Evolutionary conservation across 1,140 invertebrate genomes (phyloP).

Genomic region (Rhizoglyphus robini): DNA sequence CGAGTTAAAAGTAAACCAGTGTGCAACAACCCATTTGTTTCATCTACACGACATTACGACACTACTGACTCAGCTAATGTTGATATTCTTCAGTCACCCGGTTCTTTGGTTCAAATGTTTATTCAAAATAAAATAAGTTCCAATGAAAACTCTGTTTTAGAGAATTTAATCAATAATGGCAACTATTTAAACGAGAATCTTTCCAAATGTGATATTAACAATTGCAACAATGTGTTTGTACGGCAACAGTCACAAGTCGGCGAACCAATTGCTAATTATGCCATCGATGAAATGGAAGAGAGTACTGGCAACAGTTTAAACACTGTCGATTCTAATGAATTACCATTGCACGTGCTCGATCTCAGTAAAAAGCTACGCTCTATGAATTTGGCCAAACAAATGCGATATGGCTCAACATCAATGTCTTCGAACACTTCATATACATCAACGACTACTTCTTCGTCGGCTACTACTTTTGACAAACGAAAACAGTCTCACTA

Average conservation of each 20-base stretch:
- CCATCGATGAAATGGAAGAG: background rate
- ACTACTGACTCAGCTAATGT: slow-evolving; percentile 36
- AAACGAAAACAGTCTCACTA: background rate
- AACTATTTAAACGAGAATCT: background rate
- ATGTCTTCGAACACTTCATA: slow-evolving; percentile 2
- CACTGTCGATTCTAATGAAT: slow-evolving; percentile 13
- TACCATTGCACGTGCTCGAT: slow-evolving; percentile 8
- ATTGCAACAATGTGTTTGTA: background rate
- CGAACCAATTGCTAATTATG: background rate
- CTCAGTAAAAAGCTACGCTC: slow-evolving; percentile 11
- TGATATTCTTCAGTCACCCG: slow-evolving; percentile 7
- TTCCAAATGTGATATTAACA: background rate
- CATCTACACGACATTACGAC: background rate
- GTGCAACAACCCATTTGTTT: slow-evolving; percentile 2
- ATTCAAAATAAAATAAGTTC: slow-evolving; percentile 51
- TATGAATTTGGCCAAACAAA: slow-evolving; percentile 8
- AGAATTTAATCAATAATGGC: background rate
- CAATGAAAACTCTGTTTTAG: background rate
- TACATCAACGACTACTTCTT: slow-evolving; percentile 8
- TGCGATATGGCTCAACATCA: slow-evolving; percentile 6
- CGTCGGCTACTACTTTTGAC: background rate
- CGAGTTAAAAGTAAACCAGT: background rate
- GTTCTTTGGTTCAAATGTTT: slow-evolving; percentile 60
- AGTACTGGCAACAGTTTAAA: slow-evolving; percentile 1
- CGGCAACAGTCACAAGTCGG: background rate